Evolutionary conservation across 2,113 vertebrate species (phyloP), one percentile per base, ranked within the genome.

Genomic region (Choloepus hoffmanni): DNA sequence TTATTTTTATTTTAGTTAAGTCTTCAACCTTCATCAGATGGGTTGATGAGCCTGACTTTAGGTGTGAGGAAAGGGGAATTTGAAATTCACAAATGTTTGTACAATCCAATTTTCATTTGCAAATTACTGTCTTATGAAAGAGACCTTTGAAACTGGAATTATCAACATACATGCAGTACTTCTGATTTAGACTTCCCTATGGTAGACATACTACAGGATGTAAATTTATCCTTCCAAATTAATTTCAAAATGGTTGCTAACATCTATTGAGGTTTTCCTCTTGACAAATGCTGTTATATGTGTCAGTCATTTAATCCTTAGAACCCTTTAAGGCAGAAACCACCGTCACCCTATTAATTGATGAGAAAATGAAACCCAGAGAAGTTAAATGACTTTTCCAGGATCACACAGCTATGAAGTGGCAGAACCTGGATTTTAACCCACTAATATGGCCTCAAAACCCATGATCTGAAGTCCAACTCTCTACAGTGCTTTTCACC

Each of bases 1-100:
- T 83, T 65, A 3, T 16, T 83, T 72, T n/a, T 58, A 21, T 43
- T 81, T 77, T 28, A 16, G 26, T 74, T 45, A 62, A 40, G 15
- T 43, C 36, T 78, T 36, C 3, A 5, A 1, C 21, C 82, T 86
- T 76, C 30, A 4, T 16, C 3, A 7, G 40, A 14, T 43, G 48
- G 23, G 40, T 45, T 40, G 16, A 36, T 19, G 21, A 92, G 43
- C 43, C 58, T 53, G 36, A 19, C 48, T 68, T 63, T 67, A 16
- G 26, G 11, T 28, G n/a, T 53, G 67, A 87, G 43, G 50, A 78
- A 55, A 3, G 36, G 58, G 65, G 43, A 11, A 63, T 63, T 10
- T 90, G 48, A 74, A 93, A 93, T 93, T 91, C 73, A 73, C 81
- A 73, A 7, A 0, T 15, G 72, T 87, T 95, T 88, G 74, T 26